These are phyloP conservation scores for Propithecus perrieri DNA, from an alignment of 2,797 vertebrate species.

Conservation along the genomic window DNA sequence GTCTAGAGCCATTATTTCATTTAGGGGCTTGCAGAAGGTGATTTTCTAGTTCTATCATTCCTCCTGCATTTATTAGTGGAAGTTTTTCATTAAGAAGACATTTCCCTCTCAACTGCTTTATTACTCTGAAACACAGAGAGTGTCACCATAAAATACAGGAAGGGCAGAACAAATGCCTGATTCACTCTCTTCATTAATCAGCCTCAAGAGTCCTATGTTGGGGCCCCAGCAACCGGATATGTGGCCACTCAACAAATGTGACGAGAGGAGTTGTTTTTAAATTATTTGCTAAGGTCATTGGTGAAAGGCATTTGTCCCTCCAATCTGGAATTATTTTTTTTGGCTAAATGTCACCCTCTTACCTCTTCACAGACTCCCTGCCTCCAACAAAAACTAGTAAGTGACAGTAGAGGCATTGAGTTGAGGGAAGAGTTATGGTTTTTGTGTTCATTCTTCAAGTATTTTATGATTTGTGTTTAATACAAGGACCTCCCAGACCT, in stretches of 20 bases:
- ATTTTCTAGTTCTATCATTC: not conserved
- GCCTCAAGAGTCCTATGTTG: not conserved
- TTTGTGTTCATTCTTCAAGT: conserved; percentile 68
- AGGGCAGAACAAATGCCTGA: not conserved
- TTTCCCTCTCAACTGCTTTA: not conserved
- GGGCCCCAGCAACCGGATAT: not conserved
- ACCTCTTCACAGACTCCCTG: not conserved
- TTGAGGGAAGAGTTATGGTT: conserved; percentile 56
- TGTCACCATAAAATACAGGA: not conserved
- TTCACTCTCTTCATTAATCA: not conserved
- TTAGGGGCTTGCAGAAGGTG: not conserved
- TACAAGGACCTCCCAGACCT: conserved; percentile 64
- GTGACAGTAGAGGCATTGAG: conserved; percentile 36
- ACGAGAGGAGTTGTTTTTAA: not conserved
- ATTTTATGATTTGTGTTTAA: conserved; percentile 64
- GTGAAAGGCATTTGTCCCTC: not conserved
- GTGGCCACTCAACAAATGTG: not conserved
- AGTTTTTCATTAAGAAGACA: not conserved
- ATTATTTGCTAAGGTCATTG: not conserved
- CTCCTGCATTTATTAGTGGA: conserved; percentile 8
- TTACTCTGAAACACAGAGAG: not conserved
- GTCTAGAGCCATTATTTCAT: conserved; percentile 16
- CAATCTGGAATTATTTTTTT: conserved; percentile 37
- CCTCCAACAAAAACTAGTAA: conserved; percentile 24
- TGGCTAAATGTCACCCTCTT: not conserved